A percentile compares a stretch with the other conserved stretches of the same genome.
Conservation (phyloP, 2,113 vertebrate species). For the Callospermophilus lateralis region DNA sequence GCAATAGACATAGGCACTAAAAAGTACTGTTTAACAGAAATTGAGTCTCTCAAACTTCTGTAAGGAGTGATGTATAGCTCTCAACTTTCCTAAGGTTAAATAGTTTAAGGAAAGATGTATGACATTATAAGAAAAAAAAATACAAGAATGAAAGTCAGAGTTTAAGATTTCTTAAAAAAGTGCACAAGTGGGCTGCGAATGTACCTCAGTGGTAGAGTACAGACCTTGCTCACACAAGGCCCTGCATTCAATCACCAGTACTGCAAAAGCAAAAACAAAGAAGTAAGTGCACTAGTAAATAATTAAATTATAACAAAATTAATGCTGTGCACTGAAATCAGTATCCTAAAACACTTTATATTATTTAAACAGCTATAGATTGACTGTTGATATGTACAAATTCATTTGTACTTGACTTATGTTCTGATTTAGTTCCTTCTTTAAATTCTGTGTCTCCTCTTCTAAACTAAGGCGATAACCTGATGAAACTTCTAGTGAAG, state of each 20-base stretch:
- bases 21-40: background rate
- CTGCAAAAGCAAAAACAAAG: no score
- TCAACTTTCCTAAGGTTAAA: background rate
- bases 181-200: no score
- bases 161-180: background rate
- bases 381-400: background rate
- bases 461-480: conserved; percentile 93
- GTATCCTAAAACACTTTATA: background rate
- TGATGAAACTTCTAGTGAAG: conserved; percentile 92
- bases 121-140: background rate
- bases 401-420: conserved; percentile 91
- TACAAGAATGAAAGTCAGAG: background rate
- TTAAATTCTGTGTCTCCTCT: conserved; percentile 91
- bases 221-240: no score
- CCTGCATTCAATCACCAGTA: no score
- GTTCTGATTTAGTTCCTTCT: conserved; percentile 91
- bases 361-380: background rate
- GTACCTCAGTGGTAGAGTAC: no score
- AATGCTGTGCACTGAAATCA: background rate
- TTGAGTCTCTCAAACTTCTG: background rate
- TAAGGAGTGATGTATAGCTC: background rate
- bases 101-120: background rate
- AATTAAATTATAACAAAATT: conserved; percentile 1
- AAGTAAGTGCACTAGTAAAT: background rate
- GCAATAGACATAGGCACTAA: background rate